Base-by-base conservation (phyloP, 2,888 invertebrate genomes). In the Hipparchia semele region DNA sequence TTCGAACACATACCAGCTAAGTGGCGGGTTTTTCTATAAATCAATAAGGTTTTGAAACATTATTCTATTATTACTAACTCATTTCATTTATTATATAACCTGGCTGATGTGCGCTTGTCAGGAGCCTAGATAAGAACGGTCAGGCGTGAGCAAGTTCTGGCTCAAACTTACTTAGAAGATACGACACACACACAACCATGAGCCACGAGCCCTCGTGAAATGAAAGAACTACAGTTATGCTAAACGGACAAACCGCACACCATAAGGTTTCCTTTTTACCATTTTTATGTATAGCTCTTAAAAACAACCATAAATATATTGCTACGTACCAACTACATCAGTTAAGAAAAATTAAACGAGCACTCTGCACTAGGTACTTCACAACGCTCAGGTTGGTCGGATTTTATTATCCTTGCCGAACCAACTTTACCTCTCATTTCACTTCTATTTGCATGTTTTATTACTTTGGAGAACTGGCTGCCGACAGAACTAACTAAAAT, bases 341-440 rank as follows among this genome's bases (percentile, higher is more conserved):
- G 46, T 51, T 59, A 12, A 49, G 68, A 58, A 46, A 45, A 49
- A 51, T 49, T 64, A 70, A 72, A 72, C 67, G 66, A 56, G 39
- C 70, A n/a, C n/a, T n/a, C n/a, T n/a, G n/a, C n/a, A 12, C 51
- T 23, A 23, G 23, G 23, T 23, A 39, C 59, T 45, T 56, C 39
- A 59, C 23, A 64, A 83, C 79, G 79, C 78, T 78, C 75, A 80
- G 82, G 84, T 83, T 82, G 83, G 85, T 80, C 80, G 85, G 85
- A 86, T 87, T 75, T 69, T 86, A 87, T 87, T 85, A 66, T 68
- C 83, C 73, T 77, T 76, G 71, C 79, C 58, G 76, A 78, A 74
- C 77, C 77, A 76, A 70, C 73, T 73, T 78, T 45, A 69, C 74
- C 73, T 53, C 68, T 68, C 67, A 68, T 72, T 23, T 68, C 70